Conservation (phyloP, 2,888 invertebrate species). For the Liodrosophila aerea region DNA sequence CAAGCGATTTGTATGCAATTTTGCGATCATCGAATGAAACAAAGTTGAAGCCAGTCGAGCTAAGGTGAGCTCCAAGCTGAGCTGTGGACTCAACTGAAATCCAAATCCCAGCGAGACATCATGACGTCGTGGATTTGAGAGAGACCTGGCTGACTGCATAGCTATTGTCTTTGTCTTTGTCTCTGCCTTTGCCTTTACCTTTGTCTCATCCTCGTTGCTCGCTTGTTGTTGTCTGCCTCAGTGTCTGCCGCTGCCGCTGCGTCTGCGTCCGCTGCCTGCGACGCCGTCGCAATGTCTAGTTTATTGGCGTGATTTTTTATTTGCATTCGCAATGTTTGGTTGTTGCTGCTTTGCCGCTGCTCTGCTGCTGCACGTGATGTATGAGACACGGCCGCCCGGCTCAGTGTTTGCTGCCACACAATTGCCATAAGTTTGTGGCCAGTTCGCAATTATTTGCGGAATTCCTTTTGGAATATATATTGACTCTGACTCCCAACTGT, state of each 20-base stretch:
- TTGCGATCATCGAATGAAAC: constrained; percentile 39
- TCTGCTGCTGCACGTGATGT: constrained; percentile 68
- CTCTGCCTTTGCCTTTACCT: constrained; percentile 19
- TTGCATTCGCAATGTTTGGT: constrained; percentile 75
- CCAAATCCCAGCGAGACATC: constrained; percentile 79
- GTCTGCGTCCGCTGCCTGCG: too few relatives aligned
- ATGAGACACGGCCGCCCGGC: constrained; percentile 55
- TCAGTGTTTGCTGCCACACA: constrained; percentile 51
- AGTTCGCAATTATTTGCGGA: constrained; percentile 79
- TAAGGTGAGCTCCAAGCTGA: background rate
- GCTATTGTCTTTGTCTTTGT: constrained; percentile 22
- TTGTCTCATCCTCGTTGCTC: constrained; percentile 15
- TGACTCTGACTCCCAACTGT: constrained; percentile 61
- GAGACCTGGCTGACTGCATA: constrained; percentile 27
- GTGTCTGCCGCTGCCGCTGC: constrained; percentile 26
- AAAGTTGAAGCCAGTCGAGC: background rate
- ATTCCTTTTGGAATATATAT: constrained; percentile 79
- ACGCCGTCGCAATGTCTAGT: constrained; percentile 79
- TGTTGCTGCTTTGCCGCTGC: constrained; percentile 21
- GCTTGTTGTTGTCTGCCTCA: constrained; percentile 19
- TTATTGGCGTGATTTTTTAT: constrained; percentile 81
- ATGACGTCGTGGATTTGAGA: constrained; percentile 73
- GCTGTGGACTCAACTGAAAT: constrained; percentile 49
- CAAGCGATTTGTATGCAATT: constrained; percentile 80
- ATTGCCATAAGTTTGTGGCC: constrained; percentile 74